A percentile compares a stretch with the other conserved stretches of the same genome.
Conservation (phyloP, 2,113 vertebrate species). For the Alligator sinensis region DNA sequence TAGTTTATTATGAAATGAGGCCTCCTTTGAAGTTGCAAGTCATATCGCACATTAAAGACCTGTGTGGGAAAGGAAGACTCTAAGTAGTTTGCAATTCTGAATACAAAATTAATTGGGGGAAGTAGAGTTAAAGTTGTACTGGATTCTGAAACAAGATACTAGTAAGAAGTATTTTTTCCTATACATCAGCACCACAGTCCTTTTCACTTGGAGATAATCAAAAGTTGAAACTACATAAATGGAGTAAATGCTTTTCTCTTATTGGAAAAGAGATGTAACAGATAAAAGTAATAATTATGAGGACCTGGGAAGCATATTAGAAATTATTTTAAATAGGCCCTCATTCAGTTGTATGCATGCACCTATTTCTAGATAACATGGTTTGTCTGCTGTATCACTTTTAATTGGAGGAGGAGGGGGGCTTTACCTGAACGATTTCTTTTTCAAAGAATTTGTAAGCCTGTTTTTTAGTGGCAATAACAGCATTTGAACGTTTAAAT, state of each 20-base stretch:
- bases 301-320: not conserved
- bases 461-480: not conserved
- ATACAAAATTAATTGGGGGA: not conserved
- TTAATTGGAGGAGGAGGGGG: not conserved
- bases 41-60: not conserved
- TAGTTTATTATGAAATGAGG: not conserved
- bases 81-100: not conserved
- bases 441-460: not conserved
- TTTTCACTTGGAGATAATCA: not conserved
- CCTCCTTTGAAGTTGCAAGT: constrained; percentile 10
- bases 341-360: not conserved
- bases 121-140: not conserved
- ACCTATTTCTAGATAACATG: too few species aligned
- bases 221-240: not conserved
- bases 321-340: not conserved
- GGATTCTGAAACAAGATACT: not conserved
- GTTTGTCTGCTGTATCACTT: not conserved
- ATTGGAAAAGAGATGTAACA: not conserved
- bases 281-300: not conserved
- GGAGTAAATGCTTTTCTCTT: not conserved
- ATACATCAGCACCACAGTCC: not conserved
- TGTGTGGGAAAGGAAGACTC: not conserved
- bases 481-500: not conserved
- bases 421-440: not conserved
- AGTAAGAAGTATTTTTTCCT: not conserved